Base-by-base conservation (phyloP, 2,797 vertebrate genomes). In the Peromyscus melanophrys region DNA sequence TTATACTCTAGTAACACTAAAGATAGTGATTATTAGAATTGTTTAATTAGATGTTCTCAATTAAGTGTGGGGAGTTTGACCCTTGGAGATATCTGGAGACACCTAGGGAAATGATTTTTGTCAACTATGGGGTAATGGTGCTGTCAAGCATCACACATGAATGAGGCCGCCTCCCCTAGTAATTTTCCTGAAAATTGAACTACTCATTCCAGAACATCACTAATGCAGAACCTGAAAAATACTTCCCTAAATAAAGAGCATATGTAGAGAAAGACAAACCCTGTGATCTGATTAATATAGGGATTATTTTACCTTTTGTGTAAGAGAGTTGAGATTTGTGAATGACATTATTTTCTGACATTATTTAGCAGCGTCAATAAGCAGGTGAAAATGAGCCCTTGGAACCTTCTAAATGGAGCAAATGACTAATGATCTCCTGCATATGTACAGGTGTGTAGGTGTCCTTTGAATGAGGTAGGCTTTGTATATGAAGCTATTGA, bases 371-470 rank as follows among this genome's bases (percentile, higher is more conserved):
- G n/a, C 75, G 12, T 61, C 94, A 34, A 61, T 76, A 75, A 23
- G n/a, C 69, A 49, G 25, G 27, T 84, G 25, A 93, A 78, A 89
- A 65, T 6, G 65, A 65, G 1, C 67, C 23, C 49, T 93, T 90
- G 11, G 67, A 90, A 59, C 76, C 43, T 29, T 92, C 31, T 95
- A 73, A 76, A 55, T 81, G 88, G 80, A 71, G 77, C 46, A 43
- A 55, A 31, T 52, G 61, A 9, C 31, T 55, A 21, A 27, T 75
- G 52, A n/a, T 83, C 43, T 75, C n/a, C 19, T 67, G 94, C 96
- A 94, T 97, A 98, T 93, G 92, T 97, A 97, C 55, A 98, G 49
- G 87, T 94, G 8, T 98, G 96, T 97, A 84, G 85, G 85, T 97
- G 86, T 95, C 14, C 40, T 57, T 9, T 67, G 23, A 84, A 34